phyloP scores from a whole-genome alignment of 2,113 vertebrate genomes.

The Desmodus rotundus region DNA sequence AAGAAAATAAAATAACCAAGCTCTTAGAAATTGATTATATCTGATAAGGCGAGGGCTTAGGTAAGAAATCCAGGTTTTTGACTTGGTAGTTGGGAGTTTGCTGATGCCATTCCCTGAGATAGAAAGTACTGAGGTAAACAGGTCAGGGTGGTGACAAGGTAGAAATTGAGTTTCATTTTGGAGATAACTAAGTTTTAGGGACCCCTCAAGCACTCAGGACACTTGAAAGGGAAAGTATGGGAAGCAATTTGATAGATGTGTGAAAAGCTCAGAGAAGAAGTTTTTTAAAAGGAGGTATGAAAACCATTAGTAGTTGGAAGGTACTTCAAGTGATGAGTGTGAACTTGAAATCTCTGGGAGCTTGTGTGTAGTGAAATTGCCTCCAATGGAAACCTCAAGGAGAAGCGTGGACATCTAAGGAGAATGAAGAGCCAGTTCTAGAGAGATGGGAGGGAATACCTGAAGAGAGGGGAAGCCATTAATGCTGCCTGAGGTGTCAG shows the following conservation, averaged over 20 bases:
- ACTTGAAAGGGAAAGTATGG: not conserved
- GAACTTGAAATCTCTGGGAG: not conserved
- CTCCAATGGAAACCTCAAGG: not conserved
- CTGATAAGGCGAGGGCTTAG: not conserved
- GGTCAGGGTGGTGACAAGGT: not conserved
- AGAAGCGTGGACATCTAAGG: not conserved
- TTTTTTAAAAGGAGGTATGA: slow-evolving; percentile 20
- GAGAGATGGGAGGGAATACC: not conserved
- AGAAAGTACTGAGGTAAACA: not conserved
- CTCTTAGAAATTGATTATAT: not conserved
- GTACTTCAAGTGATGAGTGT: not conserved
- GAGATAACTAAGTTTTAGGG: not conserved
- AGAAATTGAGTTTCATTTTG: slow-evolving; percentile 17
- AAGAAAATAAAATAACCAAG: not conserved
- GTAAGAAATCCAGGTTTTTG: not conserved
- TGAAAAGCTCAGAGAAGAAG: not conserved
- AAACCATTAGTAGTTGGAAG: not conserved
- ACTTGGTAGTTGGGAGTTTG: not conserved
- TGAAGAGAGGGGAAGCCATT: not conserved
- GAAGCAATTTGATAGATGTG: not conserved
- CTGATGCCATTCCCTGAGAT: not conserved
- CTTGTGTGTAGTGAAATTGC: not conserved
- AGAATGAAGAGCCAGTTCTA: not conserved
- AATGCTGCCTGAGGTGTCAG: not conserved
- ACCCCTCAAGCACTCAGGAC: not conserved